These are phyloP conservation scores for Phenganax stokvisi DNA, from an alignment of 92 coral and sea anemone species.

Conservation along the genomic window DNA sequence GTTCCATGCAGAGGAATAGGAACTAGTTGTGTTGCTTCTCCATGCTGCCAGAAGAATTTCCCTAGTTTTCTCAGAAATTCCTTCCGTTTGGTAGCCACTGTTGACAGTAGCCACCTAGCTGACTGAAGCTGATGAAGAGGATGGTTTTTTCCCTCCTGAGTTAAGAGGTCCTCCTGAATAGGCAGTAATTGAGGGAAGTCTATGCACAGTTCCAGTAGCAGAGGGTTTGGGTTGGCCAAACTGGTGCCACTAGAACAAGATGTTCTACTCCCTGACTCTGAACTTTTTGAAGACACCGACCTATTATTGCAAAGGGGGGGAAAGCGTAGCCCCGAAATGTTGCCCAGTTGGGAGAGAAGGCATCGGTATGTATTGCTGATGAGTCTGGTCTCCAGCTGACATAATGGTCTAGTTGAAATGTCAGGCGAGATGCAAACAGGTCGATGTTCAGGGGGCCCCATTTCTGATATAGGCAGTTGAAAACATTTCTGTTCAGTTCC, in stretches of 20 bases:
- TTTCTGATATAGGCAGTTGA: slow-evolving; percentile 6
- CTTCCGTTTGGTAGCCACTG: slow-evolving; percentile 34
- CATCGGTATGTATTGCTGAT: slow-evolving; percentile 34
- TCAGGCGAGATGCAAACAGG: slow-evolving; percentile 39
- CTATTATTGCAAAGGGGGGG: slow-evolving; percentile 42
- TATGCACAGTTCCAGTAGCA: slow-evolving; percentile 32
- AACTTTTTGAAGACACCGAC: slow-evolving; percentile 34
- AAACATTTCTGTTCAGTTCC: slow-evolving; percentile 31
- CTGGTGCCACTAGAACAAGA: slow-evolving; percentile 39
- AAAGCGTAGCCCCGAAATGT: slow-evolving; percentile 34
- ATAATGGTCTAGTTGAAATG: slow-evolving; percentile 30
- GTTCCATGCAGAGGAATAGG: slow-evolving; percentile 43
- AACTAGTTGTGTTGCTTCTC: slow-evolving; percentile 39
- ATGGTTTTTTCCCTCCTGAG: slow-evolving; percentile 29
- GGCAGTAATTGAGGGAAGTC: slow-evolving; percentile 39
- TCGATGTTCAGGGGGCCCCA: slow-evolving; percentile 40
- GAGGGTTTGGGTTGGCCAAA: slow-evolving; percentile 46
- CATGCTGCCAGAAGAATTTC: slow-evolving; percentile 40
- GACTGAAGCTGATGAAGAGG: slow-evolving; percentile 38
- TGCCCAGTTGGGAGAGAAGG: slow-evolving; percentile 42
- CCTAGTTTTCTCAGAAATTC: slow-evolving; percentile 29
- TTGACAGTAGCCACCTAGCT: slow-evolving; percentile 50
- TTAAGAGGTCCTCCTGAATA: slow-evolving; percentile 24
- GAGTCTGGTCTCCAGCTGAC: slow-evolving; percentile 50
- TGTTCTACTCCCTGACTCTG: slow-evolving; percentile 30